Evolutionary conservation across 1,140 invertebrate genomes (phyloP).

Genomic region (Globodera ellingtonae): DNA sequence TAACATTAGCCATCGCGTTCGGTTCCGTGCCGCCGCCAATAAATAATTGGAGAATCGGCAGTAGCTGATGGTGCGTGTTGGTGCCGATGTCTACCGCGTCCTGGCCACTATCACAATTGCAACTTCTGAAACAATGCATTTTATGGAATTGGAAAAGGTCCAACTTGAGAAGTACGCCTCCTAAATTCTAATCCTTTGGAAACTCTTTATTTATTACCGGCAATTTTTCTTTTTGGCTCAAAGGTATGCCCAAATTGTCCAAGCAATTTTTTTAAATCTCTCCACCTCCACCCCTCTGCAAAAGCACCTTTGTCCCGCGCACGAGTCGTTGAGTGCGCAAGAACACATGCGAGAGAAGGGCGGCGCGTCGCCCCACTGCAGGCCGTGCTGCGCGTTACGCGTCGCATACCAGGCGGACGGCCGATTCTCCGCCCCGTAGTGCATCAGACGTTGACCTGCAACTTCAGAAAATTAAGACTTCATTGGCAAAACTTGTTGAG

Average conservation of each 20-base stretch:
- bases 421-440: slow-evolving; percentile 55
- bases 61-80: slow-evolving; percentile 58
- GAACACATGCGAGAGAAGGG: slow-evolving; percentile 61
- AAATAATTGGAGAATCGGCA: slow-evolving; percentile 63
- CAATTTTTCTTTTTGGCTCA: neutral
- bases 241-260: neutral
- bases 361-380: slow-evolving; percentile 63
- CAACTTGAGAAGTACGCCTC: slow-evolving; percentile 19
- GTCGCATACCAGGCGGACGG: slow-evolving; percentile 64
- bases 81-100: slow-evolving; percentile 60
- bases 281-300: no score
- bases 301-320: slow-evolving; percentile 43
- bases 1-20: slow-evolving; percentile 49
- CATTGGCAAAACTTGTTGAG: no score
- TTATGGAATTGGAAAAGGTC: neutral
- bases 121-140: slow-evolving; percentile 33
- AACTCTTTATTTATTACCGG: neutral
- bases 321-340: slow-evolving; percentile 63
- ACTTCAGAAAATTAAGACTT: neutral
- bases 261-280: no score
- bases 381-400: slow-evolving; percentile 60
- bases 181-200: neutral
- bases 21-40: slow-evolving; percentile 50
- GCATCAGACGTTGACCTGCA: slow-evolving; percentile 53
- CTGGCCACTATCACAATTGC: slow-evolving; percentile 62